These are phyloP conservation scores for Acrocephalus arundinaceus DNA, from an alignment of 2,113 vertebrate species.

Conservation along the genomic window DNA sequence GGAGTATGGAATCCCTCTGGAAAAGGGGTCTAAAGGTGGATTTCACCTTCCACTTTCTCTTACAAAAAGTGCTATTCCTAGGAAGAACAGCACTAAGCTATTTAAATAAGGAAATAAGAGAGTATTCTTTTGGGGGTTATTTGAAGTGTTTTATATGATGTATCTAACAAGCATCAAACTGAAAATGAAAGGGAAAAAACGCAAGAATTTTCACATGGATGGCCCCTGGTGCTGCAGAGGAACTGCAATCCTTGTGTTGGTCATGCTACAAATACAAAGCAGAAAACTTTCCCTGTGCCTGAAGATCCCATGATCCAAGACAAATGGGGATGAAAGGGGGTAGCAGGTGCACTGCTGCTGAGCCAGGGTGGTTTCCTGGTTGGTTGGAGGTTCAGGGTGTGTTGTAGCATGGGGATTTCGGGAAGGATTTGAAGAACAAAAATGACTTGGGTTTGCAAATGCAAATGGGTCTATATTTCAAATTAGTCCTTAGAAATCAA, in stretches of 20 bases:
- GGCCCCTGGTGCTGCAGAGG: background rate
- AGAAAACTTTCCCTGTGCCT: background rate
- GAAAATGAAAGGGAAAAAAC: background rate
- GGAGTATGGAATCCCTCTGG: background rate
- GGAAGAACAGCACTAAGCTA: background rate
- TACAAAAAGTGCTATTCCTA: background rate
- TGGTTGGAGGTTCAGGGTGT: background rate
- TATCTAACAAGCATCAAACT: background rate
- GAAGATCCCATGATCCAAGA: background rate
- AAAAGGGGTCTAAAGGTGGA: background rate
- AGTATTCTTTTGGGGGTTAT: background rate
- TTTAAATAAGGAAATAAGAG: background rate
- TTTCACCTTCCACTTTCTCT: background rate
- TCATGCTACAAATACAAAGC: background rate
- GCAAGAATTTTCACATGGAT: background rate
- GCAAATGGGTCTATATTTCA: accelerated
- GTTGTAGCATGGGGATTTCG: background rate
- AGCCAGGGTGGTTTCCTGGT: background rate
- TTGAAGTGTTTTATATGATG: background rate
- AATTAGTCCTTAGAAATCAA: background rate
- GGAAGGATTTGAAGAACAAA: background rate
- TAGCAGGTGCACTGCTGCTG: background rate
- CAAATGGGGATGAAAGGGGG: background rate
- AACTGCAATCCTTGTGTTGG: background rate
- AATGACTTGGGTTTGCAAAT: background rate